Conservation (phyloP, 2,888 invertebrate genomes). For the Scrobipalpa costella region DNA sequence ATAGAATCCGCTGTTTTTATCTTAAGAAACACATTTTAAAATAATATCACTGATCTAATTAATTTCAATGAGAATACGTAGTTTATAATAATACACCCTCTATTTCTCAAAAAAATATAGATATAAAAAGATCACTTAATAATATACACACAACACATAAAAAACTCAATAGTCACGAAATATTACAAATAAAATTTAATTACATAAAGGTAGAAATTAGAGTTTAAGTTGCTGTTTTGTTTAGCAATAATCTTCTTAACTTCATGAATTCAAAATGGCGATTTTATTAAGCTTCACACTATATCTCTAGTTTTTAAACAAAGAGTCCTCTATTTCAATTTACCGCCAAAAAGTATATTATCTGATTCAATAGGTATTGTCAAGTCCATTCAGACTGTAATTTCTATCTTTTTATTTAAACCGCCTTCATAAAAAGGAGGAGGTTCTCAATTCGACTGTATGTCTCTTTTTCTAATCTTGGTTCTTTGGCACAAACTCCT, state of each 20-base stretch:
- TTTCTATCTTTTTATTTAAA: too few species aligned
- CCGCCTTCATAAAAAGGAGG: too few species aligned
- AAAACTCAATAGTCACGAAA: background rate
- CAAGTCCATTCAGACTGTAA: too few species aligned
- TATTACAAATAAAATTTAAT: background rate
- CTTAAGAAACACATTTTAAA: constrained; percentile 26
- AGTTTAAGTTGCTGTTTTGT: background rate
- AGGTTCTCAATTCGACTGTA: background rate
- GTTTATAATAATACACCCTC: background rate
- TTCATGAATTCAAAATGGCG: too few species aligned
- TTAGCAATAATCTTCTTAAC: too few species aligned
- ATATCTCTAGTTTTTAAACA: too few species aligned
- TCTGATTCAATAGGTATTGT: too few species aligned
- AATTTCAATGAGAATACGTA: background rate
- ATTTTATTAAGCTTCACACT: too few species aligned
- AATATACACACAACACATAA: background rate
- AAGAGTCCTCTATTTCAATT: too few species aligned
- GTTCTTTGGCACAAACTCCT: constrained; percentile 54
- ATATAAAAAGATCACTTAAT: background rate
- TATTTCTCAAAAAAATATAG: background rate
- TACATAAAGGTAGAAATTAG: background rate
- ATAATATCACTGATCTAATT: constrained; percentile 11
- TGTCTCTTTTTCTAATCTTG: background rate
- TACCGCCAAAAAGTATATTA: too few species aligned
- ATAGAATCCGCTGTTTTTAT: constrained; percentile 47